Percentiles rank a stretch among this genome's conserved stretches.
These are phyloP conservation scores for Chloroclysta siterata DNA, from an alignment of 2,888 invertebrate species.

Conservation along the genomic window DNA sequence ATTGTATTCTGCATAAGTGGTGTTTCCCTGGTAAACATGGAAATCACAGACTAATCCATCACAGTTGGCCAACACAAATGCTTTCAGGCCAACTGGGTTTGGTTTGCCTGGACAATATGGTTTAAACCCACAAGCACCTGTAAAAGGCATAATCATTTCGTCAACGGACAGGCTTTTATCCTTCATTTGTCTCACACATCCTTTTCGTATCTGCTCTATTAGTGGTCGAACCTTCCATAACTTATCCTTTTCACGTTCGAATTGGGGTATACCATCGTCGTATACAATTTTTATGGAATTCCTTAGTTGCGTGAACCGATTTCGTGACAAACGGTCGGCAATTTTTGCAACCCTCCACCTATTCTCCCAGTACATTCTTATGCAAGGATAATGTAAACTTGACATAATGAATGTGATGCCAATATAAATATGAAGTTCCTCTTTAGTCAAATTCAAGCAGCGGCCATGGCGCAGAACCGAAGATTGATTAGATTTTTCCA, in stretches of 20 bases:
- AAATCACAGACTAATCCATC: constrained; percentile 5
- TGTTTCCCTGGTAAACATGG: not conserved
- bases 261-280: not conserved
- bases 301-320: not conserved
- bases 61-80: constrained; percentile 17
- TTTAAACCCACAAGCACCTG: constrained; percentile 10
- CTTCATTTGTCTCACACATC: not conserved
- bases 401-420: no score
- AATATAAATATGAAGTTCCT: no score
- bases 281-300: not conserved
- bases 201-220: not conserved
- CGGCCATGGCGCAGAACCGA: no score
- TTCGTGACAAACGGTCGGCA: not conserved
- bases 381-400: no score
- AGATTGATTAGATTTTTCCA: no score
- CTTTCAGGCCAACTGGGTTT: constrained; percentile 8
- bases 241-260: not conserved
- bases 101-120: constrained; percentile 17
- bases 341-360: not conserved
- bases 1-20: constrained; percentile 4
- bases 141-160: constrained; percentile 23
- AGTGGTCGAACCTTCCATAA: constrained; percentile 1
- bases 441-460: no score
- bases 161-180: constrained; percentile 2
- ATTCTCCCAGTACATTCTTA: not conserved